Evolutionary conservation across 2,113 vertebrate species (phyloP).

Genomic region (Mesocricetus auratus): DNA sequence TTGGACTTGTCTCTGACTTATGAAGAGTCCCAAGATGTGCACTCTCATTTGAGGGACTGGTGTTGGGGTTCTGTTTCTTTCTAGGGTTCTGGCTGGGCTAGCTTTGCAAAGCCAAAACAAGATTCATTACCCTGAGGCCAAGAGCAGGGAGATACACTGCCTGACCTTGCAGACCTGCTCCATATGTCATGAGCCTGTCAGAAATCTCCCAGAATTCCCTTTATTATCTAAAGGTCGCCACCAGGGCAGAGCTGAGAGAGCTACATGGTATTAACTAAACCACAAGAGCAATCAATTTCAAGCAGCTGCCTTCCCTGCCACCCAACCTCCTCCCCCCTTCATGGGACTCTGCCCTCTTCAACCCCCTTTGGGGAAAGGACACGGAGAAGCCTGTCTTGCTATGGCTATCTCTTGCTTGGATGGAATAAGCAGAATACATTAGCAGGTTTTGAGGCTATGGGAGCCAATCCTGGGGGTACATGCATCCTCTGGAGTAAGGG

Average conservation of each 20-base stretch:
- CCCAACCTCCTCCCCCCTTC: background rate
- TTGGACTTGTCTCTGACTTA: constrained; percentile 65
- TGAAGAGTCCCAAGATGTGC: constrained; percentile 50
- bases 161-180: constrained; percentile 79
- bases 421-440: background rate
- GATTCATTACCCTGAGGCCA: constrained; percentile 81
- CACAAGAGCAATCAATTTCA: constrained; percentile 69
- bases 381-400: background rate
- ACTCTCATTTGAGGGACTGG: constrained; percentile 14
- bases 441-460: background rate
- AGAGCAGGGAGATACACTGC: constrained; percentile 77
- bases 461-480: background rate
- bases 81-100: constrained; percentile 15
- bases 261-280: constrained; percentile 65
- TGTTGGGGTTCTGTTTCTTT: background rate
- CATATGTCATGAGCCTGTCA: constrained; percentile 83
- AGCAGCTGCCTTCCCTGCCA: constrained; percentile 49
- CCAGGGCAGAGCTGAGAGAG: constrained; percentile 80
- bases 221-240: constrained; percentile 84
- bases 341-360: constrained; percentile 45
- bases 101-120: constrained; percentile 75
- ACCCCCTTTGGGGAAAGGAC: constrained; percentile 26
- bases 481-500: background rate
- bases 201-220: constrained; percentile 84
- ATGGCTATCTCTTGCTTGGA: background rate